Evolutionary conservation across 1,140 invertebrate species (phyloP), one percentile per base, ranked within the genome.

Genomic region (Macrobrachium nipponense): DNA sequence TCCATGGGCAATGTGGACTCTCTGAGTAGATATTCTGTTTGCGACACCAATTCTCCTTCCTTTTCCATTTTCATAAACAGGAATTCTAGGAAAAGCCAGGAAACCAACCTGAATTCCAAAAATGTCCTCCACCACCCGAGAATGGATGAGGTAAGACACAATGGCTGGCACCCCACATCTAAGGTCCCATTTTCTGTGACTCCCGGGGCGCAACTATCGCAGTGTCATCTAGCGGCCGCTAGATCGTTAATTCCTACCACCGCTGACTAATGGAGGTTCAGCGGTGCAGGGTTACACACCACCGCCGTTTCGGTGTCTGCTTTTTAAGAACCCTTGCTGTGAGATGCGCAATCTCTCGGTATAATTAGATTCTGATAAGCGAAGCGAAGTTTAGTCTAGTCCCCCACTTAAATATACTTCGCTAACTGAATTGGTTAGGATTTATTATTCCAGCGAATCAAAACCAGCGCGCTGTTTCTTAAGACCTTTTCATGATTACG

Each of bases 181-280:
- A 8, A 51, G 72, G 75, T 20, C 43, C 76, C 76, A 78, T 78
- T 78, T 78, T 78, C 58, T 78, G 59, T 61, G 76, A 61, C 76
- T 78, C 76, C 76, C 17, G 76, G 76, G 59, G 76, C 76, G 76
- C 58, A 78, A 61, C 59, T 78, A 78, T 78, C 76, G 58, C 76
- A 78, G 59, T 78, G 76, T 78, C 76, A 78, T 78, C 76, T 78
- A 62, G 44, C 23, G 58, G 76, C 76, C 76, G 58, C 51, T 10
- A 78, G 76, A 78, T 78, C 76, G 76, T 78, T 78, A 78, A 78
- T 78, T 78, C 76, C 76, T 51, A 8, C 58, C 76, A 27, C 76
- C 76, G 23, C 76, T 78, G 76, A 78, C 76, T 78, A 78, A 78
- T 78, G 76, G 75, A 27, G 59, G 58, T 23, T n/a, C n/a, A 18